These are phyloP conservation scores for Hypanus sabinus DNA, from an alignment of 2,113 vertebrate genomes.

Conservation along the genomic window DNA sequence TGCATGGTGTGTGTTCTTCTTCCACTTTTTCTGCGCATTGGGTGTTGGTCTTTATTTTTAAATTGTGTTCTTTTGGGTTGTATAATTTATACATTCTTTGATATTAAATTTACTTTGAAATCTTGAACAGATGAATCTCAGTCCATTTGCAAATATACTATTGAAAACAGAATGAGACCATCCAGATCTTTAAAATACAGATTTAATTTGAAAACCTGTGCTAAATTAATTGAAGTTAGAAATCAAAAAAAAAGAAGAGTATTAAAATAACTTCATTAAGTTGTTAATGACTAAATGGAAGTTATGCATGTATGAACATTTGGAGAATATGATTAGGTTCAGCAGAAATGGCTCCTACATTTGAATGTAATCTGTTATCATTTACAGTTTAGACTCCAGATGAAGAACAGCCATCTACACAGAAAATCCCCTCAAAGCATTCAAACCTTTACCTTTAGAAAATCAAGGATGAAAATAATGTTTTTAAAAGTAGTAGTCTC, in stretches of 20 bases:
- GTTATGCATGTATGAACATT: not conserved
- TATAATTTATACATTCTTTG: no score
- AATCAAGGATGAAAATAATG: not conserved
- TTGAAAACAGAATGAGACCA: not conserved
- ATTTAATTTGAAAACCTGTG: not conserved
- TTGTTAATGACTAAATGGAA: not conserved
- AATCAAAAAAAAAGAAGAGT: not conserved
- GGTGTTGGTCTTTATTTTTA: no score
- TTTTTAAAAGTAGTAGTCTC: not conserved
- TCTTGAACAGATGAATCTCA: not conserved
- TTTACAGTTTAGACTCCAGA: not conserved
- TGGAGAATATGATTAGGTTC: not conserved
- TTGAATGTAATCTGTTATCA: not conserved
- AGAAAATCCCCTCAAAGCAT: not conserved
- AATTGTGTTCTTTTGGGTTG: no score
- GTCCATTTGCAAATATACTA: not conserved
- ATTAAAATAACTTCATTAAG: not conserved
- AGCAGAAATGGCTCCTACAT: not conserved
- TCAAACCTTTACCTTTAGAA: not conserved
- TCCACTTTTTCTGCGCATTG: no score
- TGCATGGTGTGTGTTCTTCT: no score
- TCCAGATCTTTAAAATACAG: not conserved
- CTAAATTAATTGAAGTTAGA: slow-evolving; percentile 7
- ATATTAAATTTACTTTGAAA: no score
- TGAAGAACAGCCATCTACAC: not conserved